phyloP scores from a whole-genome alignment of 1,140 invertebrate genomes.

The Diprion similis region DNA sequence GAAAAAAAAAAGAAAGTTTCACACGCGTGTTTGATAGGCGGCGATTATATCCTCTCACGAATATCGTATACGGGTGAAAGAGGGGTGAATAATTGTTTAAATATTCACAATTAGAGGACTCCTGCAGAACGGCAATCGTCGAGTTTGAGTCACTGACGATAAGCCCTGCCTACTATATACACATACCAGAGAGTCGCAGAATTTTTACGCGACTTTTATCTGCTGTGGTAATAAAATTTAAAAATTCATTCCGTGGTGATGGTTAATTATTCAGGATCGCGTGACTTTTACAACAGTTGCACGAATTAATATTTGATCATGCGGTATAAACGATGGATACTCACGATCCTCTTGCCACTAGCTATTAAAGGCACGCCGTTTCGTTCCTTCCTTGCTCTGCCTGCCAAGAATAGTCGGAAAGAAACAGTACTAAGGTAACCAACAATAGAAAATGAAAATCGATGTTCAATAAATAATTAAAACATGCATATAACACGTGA shows the following conservation, averaged over 20 bases:
- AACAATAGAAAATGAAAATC: slow-evolving; percentile 9
- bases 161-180: too few species aligned
- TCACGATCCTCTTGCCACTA: slow-evolving; percentile 10
- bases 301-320: slow-evolving; percentile 31
- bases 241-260: slow-evolving; percentile 11
- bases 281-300: slow-evolving; percentile 15
- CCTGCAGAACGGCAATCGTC: too few species aligned
- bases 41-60: too few species aligned
- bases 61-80: too few species aligned
- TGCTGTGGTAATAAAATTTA: slow-evolving; percentile 14
- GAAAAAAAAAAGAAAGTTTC: too few species aligned
- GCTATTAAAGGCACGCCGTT: too few species aligned
- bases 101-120: too few species aligned
- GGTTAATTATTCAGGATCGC: slow-evolving; percentile 17
- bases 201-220: slow-evolving; percentile 9
- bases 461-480: not conserved
- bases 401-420: not conserved
- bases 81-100: too few species aligned
- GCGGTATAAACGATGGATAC: slow-evolving; percentile 22
- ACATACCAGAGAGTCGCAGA: not conserved
- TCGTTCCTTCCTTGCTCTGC: not conserved
- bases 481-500: too few species aligned
- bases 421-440: not conserved
- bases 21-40: too few species aligned
- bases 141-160: too few species aligned